Conservation (phyloP, 2,888 invertebrate genomes). For the Patella caerulea region DNA sequence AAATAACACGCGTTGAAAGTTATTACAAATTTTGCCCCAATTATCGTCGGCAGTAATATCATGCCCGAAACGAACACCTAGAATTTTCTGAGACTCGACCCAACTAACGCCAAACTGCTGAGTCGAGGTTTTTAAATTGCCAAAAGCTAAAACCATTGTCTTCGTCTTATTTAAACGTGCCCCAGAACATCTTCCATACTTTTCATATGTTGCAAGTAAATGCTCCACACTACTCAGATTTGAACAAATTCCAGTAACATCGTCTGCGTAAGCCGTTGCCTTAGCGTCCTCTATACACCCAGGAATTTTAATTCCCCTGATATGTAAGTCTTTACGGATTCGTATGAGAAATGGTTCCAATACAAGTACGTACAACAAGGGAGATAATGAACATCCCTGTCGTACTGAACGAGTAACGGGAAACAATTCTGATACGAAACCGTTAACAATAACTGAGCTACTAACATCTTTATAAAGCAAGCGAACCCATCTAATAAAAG, state of each 20-base stretch:
- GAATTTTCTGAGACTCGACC: background rate
- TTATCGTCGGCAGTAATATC: background rate
- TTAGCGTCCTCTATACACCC: background rate
- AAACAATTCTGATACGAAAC: constrained; percentile 35
- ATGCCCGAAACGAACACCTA: background rate
- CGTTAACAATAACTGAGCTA: no score
- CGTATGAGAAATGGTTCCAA: constrained; percentile 28
- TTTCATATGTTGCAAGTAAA: background rate
- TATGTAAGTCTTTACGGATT: background rate
- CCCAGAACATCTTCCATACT: constrained; percentile 11
- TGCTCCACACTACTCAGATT: background rate
- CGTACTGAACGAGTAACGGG: constrained; percentile 29
- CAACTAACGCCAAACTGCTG: background rate
- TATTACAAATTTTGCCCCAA: background rate
- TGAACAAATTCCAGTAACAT: background rate
- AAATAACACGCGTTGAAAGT: background rate
- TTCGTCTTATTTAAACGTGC: constrained; percentile 17
- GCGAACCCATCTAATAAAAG: no score
- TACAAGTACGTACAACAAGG: constrained; percentile 33
- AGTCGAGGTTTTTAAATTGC: background rate
- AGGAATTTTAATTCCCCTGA: background rate
- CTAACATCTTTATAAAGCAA: no score
- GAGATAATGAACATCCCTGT: constrained; percentile 37
- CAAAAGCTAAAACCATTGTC: background rate
- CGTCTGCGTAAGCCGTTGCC: background rate